Evolutionary conservation across 1,140 invertebrate genomes (phyloP).

Genomic region (Drosophila ananassae): DNA sequence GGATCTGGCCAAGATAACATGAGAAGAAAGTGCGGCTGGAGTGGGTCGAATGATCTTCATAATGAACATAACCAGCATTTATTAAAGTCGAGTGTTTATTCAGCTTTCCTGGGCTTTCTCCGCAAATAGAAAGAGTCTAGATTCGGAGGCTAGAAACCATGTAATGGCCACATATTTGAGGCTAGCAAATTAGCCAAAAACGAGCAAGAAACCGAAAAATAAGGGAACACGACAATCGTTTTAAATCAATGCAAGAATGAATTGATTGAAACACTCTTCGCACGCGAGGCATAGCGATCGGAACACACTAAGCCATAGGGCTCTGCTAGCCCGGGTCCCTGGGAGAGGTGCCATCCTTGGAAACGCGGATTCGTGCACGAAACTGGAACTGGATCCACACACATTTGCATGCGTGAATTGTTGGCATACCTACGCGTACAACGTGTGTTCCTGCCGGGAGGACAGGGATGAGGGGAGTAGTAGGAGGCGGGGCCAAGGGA

Average conservation of each 20-base stretch:
- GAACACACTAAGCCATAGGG: conserved; percentile 40
- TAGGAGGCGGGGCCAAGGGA: background rate
- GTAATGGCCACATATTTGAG: background rate
- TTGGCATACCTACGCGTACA: conserved; percentile 81
- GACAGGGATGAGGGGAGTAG: background rate
- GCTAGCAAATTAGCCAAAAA: conserved; percentile 2
- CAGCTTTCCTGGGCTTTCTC: too few relatives aligned
- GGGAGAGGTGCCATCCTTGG: background rate
- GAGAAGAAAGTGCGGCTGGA: conserved; percentile 22
- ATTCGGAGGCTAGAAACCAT: too few relatives aligned
- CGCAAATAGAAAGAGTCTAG: background rate
- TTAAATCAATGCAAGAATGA: conserved; percentile 75
- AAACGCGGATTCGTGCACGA: conserved; percentile 14
- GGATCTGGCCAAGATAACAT: conserved; percentile 10
- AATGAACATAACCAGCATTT: too few relatives aligned
- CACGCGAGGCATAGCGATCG: conserved; percentile 56
- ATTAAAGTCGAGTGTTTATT: too few relatives aligned
- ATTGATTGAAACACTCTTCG: conserved; percentile 76
- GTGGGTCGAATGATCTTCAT: background rate
- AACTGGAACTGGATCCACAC: conserved; percentile 61
- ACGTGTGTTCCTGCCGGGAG: conserved; percentile 39
- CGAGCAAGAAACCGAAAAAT: conserved; percentile 6
- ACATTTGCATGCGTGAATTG: conserved; percentile 81
- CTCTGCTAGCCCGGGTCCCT: conserved; percentile 7
- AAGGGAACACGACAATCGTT: conserved; percentile 76